Percentiles rank a stretch among this genome's conserved stretches.
Evolutionary conservation across 2,888 invertebrate genomes (phyloP).

Genomic region (Lordiphosa fenestrarum): DNA sequence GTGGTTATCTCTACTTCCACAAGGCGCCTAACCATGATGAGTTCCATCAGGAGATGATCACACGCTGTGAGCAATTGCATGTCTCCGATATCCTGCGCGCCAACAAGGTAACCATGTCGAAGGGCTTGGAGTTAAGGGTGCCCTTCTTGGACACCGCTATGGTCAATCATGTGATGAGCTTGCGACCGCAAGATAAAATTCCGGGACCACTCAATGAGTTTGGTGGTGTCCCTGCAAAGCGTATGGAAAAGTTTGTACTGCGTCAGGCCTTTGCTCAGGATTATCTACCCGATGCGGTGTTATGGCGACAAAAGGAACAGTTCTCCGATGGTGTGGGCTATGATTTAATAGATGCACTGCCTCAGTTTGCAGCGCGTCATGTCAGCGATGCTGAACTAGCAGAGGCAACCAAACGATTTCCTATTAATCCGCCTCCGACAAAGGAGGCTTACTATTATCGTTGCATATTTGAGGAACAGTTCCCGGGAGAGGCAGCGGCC

Average conservation of each 20-base stretch:
- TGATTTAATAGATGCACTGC: constrained; percentile 72
- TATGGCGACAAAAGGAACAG: constrained; percentile 96
- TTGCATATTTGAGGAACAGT: constrained; percentile 70
- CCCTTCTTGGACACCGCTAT: constrained; percentile 94
- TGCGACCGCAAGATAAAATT: constrained; percentile 85
- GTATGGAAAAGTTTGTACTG: constrained; percentile 90
- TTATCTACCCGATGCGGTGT: constrained; percentile 88
- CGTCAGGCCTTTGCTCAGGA: constrained; percentile 88
- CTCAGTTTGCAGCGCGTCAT: constrained; percentile 82
- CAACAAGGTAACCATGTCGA: constrained; percentile 86
- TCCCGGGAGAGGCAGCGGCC: constrained; percentile 66
- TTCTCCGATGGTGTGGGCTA: constrained; percentile 81
- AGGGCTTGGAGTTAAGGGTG: constrained; percentile 90
- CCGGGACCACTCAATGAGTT: constrained; percentile 81
- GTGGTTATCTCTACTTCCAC: constrained; percentile 96
- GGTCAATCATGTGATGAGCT: constrained; percentile 87
- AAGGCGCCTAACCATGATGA: constrained; percentile 88
- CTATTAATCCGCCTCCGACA: constrained; percentile 87
- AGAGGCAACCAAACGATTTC: constrained; percentile 81
- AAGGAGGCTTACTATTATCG: constrained; percentile 88
- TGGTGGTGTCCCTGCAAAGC: constrained; percentile 37
- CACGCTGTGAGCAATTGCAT: constrained; percentile 87
- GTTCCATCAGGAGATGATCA: constrained; percentile 87
- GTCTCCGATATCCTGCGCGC: constrained; percentile 90
- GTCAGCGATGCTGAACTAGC: constrained; percentile 83